Evolutionary conservation across 2,888 invertebrate genomes (phyloP), one percentile per base, ranked within the genome.

Genomic region (Caenorhabditis sp.): DNA sequence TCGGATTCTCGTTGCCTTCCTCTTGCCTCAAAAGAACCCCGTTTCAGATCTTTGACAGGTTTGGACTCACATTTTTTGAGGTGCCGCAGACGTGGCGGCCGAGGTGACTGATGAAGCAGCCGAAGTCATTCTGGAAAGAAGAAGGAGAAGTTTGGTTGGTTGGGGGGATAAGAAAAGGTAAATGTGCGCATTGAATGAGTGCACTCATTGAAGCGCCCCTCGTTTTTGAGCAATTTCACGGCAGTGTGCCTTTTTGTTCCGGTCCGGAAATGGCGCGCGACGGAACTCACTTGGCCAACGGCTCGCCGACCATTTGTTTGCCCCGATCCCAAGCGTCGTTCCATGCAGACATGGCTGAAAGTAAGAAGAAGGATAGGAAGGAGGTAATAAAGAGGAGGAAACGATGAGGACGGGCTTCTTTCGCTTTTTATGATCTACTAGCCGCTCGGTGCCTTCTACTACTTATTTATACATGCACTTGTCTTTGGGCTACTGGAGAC

Each of bases 261-360:
- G 22, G 30, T 48, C 65, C 72, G 52, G 59, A 71, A 76, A 63
- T 46, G 56, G 46, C 32, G 35, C 24, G 22, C 26, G 45, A 35
- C 22, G 22, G 27, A 15, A 68, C 81, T 76, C 20, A 85, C 87
- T 80, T 86, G 46, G 80, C 77, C 27, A 87, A 72, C 15, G 86
- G 85, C 66, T 84, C 80, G 59, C 76, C 81, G 66, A 87, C 78
- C 58, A 82, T 71, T 63, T 83, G 76, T 78, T 87, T 87, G 27
- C 84, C 81, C 24, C 75, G 55, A 59, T 81, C 84, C 84, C 84
- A 84, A 43, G 79, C 83, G 32, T 79, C 79, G 73, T 79, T 82
- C 66, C 63, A 76, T 52, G 53, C 27, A 45, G 65, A 65, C 66
- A 66, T 78, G 50, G 26, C 22, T n/a, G 27, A 26, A 43, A 17